These are phyloP conservation scores for Syngnathus scovelli DNA, from an alignment of 2,113 vertebrate genomes.

Conservation along the genomic window DNA sequence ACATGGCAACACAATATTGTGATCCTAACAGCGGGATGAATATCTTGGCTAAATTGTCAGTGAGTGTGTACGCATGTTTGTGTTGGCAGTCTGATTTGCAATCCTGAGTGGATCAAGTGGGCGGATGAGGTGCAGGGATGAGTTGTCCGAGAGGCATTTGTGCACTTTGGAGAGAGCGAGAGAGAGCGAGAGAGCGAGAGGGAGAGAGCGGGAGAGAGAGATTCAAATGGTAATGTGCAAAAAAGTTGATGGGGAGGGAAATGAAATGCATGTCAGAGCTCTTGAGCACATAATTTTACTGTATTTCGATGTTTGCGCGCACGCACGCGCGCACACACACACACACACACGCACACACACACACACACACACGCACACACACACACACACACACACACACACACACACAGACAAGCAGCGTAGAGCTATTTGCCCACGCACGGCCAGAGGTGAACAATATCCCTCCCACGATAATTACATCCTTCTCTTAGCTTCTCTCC, in stretches of 20 bases:
- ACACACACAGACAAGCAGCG: constrained; percentile 20
- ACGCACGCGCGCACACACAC: no score
- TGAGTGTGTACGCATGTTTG: constrained; percentile 12
- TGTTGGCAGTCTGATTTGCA: constrained; percentile 63
- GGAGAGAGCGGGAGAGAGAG: constrained; percentile 37
- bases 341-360: constrained; percentile 11
- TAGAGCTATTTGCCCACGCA: constrained; percentile 48
- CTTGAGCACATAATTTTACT: constrained; percentile 45
- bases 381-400: constrained; percentile 13
- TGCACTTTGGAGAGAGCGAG: constrained; percentile 32
- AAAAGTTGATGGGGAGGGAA: constrained; percentile 44
- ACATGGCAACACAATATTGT: not conserved
- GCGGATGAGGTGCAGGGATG: constrained; percentile 62
- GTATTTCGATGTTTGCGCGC: constrained; percentile 28
- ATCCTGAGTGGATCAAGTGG: constrained; percentile 63
- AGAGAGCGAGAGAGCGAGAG: constrained; percentile 33
- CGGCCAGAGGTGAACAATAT: constrained; percentile 52
- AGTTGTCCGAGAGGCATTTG: constrained; percentile 48
- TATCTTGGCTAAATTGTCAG: not conserved
- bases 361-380: constrained; percentile 4
- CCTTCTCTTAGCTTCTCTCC: constrained; percentile 43
- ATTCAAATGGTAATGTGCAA: constrained; percentile 28
- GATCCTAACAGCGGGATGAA: not conserved
- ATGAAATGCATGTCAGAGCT: constrained; percentile 43
- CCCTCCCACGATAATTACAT: constrained; percentile 65